phyloP scores from a whole-genome alignment of 1,140 invertebrate species.

The Hycleus cichorii region DNA sequence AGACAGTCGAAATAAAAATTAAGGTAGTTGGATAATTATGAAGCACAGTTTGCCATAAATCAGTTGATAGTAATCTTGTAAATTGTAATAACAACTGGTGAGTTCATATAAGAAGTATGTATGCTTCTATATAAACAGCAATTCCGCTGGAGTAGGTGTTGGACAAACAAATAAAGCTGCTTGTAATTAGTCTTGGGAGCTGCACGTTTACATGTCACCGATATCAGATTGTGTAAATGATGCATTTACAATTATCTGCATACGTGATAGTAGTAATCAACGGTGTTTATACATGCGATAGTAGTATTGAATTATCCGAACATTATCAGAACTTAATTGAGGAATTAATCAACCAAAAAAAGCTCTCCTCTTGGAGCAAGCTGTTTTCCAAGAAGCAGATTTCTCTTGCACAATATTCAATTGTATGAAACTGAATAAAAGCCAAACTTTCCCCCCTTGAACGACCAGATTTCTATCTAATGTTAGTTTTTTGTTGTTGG shows the following conservation, averaged over 20 bases:
- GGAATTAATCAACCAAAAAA: not conserved
- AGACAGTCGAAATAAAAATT: not conserved
- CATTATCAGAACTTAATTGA: constrained; percentile 13
- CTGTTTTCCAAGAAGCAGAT: too few relatives aligned
- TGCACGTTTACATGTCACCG: constrained; percentile 24
- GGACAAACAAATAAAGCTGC: constrained; percentile 14
- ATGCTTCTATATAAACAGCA: not conserved
- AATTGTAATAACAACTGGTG: constrained; percentile 14
- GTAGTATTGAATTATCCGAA: not conserved
- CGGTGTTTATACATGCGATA: constrained; percentile 16
- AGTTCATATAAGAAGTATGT: constrained; percentile 2
- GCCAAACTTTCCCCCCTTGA: too few relatives aligned
- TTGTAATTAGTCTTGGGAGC: constrained; percentile 22
- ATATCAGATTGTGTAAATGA: constrained; percentile 28
- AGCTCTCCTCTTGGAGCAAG: not conserved
- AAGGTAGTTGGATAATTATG: constrained; percentile 13
- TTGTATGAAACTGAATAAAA: too few relatives aligned
- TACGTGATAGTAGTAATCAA: constrained; percentile 25
- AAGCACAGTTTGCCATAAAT: constrained; percentile 11
- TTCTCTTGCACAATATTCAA: too few relatives aligned
- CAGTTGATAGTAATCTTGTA: constrained; percentile 9
- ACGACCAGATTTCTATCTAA: too few relatives aligned
- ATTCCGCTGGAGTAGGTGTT: constrained; percentile 10
- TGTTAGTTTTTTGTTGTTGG: too few relatives aligned
- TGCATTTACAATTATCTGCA: constrained; percentile 27